A percentile compares a stretch with the other conserved stretches of the same genome.
phyloP scores from a whole-genome alignment of 2,888 invertebrate species.

The Branchellion lobata region DNA sequence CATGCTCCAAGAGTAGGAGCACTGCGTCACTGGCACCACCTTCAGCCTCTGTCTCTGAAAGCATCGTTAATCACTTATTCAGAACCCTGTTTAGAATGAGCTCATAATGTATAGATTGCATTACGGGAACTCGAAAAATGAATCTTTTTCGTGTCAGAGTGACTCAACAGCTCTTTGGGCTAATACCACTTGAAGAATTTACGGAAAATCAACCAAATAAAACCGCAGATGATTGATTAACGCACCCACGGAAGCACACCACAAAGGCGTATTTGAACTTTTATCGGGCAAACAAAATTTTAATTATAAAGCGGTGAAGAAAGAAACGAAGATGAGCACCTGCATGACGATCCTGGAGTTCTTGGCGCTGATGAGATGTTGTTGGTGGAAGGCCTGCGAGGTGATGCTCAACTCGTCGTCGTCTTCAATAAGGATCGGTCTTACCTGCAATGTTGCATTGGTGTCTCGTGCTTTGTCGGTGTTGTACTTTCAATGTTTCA shows the following conservation, averaged over 20 bases:
- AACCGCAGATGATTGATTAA: too few relatives aligned
- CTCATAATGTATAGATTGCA: too few relatives aligned
- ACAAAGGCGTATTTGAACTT: neutral
- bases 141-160: too few relatives aligned
- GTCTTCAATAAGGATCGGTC: conserved; percentile 50
- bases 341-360: conserved; percentile 51
- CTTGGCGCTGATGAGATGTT: conserved; percentile 45
- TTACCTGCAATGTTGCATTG: conserved; percentile 46
- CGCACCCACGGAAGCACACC: neutral
- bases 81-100: too few relatives aligned
- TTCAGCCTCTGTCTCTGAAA: conserved; percentile 55
- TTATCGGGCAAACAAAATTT: too few relatives aligned
- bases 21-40: conserved; percentile 56
- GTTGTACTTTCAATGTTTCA: neutral
- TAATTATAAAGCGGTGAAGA: too few relatives aligned
- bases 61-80: neutral
- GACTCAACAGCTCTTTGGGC: neutral
- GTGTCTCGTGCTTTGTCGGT: neutral
- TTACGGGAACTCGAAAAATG: too few relatives aligned
- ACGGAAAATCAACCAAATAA: too few relatives aligned
- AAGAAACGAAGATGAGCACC: too few relatives aligned
- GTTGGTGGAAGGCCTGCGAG: conserved; percentile 50
- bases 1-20: conserved; percentile 54
- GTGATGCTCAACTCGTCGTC: conserved; percentile 50
- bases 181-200: too few relatives aligned